Evolutionary conservation across 2,888 invertebrate species (phyloP).

Genomic region (Galeopsomyia nigrocyanea): DNA sequence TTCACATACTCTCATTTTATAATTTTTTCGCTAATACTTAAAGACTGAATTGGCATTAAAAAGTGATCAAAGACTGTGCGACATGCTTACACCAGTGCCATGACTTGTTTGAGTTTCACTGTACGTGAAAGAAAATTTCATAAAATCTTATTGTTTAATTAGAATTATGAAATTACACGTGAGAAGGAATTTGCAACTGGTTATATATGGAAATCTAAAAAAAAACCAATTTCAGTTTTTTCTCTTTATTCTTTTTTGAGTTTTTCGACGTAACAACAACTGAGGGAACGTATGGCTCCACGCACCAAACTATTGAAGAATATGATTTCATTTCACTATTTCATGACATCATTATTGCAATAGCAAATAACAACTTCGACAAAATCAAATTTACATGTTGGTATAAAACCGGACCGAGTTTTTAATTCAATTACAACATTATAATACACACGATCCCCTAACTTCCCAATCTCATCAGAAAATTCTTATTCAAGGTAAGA

Average conservation of each 20-base stretch:
- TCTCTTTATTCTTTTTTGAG: too few species aligned
- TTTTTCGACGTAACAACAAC: too few species aligned
- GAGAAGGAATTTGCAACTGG: too few species aligned
- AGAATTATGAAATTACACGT: too few species aligned
- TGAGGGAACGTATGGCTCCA: background rate
- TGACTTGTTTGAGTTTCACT: slow-evolving; percentile 1
- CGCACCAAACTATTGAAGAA: slow-evolving; percentile 8
- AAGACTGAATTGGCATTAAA: slow-evolving; percentile 27
- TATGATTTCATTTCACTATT: too few species aligned
- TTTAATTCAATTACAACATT: background rate
- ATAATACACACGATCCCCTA: background rate
- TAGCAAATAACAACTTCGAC: background rate
- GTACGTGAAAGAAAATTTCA: too few species aligned
- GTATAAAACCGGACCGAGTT: background rate
- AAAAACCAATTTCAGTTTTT: too few species aligned
- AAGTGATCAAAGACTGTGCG: background rate
- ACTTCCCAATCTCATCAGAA: slow-evolving; percentile 40
- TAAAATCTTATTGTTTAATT: too few species aligned
- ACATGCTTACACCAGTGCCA: background rate
- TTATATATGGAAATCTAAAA: too few species aligned
- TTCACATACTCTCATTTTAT: slow-evolving; percentile 28
- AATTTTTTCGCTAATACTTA: slow-evolving; percentile 25
- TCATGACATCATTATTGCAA: too few species aligned
- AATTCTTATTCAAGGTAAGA: slow-evolving; percentile 29
- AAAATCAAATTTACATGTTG: slow-evolving; percentile 9